Percentiles rank a stretch among this genome's conserved stretches.
phyloP scores from a whole-genome alignment of 2,888 invertebrate species.

The Luperina testacea region DNA sequence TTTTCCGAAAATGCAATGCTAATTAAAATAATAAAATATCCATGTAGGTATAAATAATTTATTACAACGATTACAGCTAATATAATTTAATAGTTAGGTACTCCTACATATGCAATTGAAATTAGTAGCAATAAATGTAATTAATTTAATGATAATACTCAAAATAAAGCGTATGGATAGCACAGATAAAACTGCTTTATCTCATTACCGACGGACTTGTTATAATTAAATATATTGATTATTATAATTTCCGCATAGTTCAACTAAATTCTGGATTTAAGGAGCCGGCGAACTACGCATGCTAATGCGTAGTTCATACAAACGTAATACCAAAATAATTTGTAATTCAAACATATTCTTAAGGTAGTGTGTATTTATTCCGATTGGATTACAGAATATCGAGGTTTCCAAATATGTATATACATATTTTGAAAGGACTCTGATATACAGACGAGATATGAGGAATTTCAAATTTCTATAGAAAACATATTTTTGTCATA shows the following conservation, averaged over 20 bases:
- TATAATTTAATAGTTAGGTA: constrained; percentile 48
- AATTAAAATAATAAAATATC: constrained; percentile 23
- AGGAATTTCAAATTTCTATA: too few species aligned
- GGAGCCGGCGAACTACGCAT: too few species aligned
- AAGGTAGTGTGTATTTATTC: too few species aligned
- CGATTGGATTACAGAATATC: too few species aligned
- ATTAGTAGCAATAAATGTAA: constrained; percentile 61
- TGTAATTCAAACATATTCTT: too few species aligned
- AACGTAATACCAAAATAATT: too few species aligned
- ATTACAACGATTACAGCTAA: constrained; percentile 42
- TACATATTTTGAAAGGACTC: too few species aligned
- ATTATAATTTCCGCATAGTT: constrained; percentile 45
- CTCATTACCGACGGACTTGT: constrained; percentile 50
- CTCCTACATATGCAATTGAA: constrained; percentile 48
- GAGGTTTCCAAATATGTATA: too few species aligned
- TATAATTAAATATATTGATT: constrained; percentile 48
- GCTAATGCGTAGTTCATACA: too few species aligned
- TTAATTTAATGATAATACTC: constrained; percentile 60
- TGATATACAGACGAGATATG: too few species aligned
- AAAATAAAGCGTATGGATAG: constrained; percentile 59
- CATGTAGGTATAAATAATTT: constrained; percentile 37
- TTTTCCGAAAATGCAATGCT: neutral
- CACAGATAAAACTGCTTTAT: constrained; percentile 56
- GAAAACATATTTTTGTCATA: too few species aligned
- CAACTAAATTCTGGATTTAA: constrained; percentile 5